Base-by-base conservation (phyloP, 2,797 vertebrate genomes). In the Mionectes olivaceus region DNA sequence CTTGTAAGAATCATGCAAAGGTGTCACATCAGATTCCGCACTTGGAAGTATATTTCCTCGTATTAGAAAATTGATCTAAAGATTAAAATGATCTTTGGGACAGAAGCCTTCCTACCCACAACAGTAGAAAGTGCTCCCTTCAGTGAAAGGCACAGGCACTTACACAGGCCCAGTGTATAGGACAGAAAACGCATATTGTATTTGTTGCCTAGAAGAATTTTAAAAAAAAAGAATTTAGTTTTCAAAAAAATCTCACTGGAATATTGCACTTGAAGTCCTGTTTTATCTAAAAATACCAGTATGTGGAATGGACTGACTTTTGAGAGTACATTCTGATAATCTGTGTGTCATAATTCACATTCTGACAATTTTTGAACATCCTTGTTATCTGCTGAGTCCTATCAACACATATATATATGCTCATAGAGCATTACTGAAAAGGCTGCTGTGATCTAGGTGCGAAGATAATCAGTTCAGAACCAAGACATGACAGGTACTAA, bases 21-120 rank as follows among this genome's bases (percentile, higher is more conserved):
- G 1, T 46, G 7, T 55, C 8, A 9, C 2, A 1, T 52, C 27
- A 23, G 4, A 19, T 64, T 65, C 28, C 52, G 5, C 11, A 6
- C 23, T 37, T 78, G n/a, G 24, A 78, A 75, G 5, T 13, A 68
- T n/a, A n/a, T 68, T 64, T 80, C 30, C 13, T 74, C 7, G 33
- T 5, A 27, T 4, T 41, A 5, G 7, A 43, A 75, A 64, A 8
- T 19, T 8, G 7, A 46, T 79, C 46, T 37, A 46, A n/a, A 8
- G 28, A 12, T 65, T 57, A 43, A 84, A 70, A 65, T n/a, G 3
- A 10, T 35, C 13, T 61, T 41, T 71, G 17, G 16, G 43, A 61
- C 12, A 61, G 27, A 61, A 53, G 1, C 2, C 11, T 68, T 75
- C 57, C 41, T 24, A 75, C 6, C 4, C 1, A 16, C 0, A 0